These are phyloP conservation scores for Pollachius pollachius DNA, from an alignment of 2,113 vertebrate species.

Conservation along the genomic window DNA sequence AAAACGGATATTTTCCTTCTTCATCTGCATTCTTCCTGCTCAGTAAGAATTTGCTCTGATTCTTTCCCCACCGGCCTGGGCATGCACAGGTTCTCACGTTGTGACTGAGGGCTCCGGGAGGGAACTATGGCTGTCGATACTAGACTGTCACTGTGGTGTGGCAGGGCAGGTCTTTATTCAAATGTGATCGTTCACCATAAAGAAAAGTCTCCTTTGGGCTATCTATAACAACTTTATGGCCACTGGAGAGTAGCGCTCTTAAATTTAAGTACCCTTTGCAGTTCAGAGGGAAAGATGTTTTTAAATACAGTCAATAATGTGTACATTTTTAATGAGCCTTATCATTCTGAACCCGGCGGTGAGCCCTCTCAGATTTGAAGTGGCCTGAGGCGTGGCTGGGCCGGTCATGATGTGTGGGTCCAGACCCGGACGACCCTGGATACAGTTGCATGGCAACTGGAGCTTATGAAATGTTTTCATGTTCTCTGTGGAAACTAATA, in stretches of 20 bases:
- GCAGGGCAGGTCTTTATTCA: slow-evolving; percentile 51
- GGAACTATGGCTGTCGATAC: no score
- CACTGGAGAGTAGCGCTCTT: slow-evolving; percentile 68
- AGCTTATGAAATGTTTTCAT: no score
- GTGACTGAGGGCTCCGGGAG: no score
- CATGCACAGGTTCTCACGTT: no score
- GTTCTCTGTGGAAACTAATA: no score
- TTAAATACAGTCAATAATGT: slow-evolving; percentile 73
- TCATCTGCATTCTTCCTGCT: no score
- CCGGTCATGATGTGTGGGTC: slow-evolving; percentile 51
- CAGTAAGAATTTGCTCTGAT: no score
- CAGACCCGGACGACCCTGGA: slow-evolving; percentile 35
- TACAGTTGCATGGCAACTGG: slow-evolving; percentile 12
- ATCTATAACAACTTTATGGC: slow-evolving; percentile 69
- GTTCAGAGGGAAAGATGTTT: slow-evolving; percentile 70
- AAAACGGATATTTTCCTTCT: no score
- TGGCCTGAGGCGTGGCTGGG: slow-evolving; percentile 63
- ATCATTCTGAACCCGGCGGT: slow-evolving; percentile 67
- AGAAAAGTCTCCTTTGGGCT: slow-evolving; percentile 51
- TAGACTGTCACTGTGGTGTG: slow-evolving; percentile 36
- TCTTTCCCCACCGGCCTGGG: no score
- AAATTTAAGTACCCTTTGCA: slow-evolving; percentile 72
- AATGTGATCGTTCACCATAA: slow-evolving; percentile 38
- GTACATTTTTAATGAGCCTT: slow-evolving; percentile 72
- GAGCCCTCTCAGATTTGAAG: slow-evolving; percentile 58